Conservation (phyloP, 2,113 vertebrate species). For the Melanerpes aurifrons region DNA sequence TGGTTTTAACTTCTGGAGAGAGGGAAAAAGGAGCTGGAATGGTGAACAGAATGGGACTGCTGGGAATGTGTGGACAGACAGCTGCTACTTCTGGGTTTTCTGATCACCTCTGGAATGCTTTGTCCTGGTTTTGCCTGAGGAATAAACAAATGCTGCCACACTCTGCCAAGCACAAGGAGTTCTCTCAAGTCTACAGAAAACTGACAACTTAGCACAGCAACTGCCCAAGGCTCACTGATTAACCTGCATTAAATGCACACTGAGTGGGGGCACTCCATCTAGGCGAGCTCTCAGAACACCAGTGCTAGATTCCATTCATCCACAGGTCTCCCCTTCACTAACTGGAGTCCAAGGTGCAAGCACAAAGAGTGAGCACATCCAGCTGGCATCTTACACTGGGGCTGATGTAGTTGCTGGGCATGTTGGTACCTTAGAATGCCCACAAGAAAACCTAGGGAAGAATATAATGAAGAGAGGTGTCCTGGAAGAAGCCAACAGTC, state of each 20-base stretch:
- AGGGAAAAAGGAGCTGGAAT: background rate
- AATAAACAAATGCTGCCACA: background rate
- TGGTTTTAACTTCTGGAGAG: background rate
- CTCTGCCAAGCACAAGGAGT: background rate
- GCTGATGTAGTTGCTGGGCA: background rate
- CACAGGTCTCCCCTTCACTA: background rate
- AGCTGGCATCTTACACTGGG: background rate
- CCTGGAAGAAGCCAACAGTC: background rate
- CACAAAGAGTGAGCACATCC: background rate
- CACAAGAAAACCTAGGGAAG: background rate
- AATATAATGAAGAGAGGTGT: background rate
- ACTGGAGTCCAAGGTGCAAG: background rate
- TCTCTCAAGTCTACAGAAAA: background rate
- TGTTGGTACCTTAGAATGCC: background rate
- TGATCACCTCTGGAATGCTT: background rate
- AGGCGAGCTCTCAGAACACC: background rate
- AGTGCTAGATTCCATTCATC: background rate
- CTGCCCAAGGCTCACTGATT: background rate
- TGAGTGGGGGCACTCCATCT: fast-evolving
- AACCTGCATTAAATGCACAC: background rate
- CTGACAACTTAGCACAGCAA: background rate
- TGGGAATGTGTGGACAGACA: background rate
- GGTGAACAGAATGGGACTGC: background rate
- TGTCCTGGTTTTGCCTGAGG: background rate
- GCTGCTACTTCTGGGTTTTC: background rate